Conservation (phyloP, 2,113 vertebrate genomes). For the Hydrochoerus hydrochaeris region DNA sequence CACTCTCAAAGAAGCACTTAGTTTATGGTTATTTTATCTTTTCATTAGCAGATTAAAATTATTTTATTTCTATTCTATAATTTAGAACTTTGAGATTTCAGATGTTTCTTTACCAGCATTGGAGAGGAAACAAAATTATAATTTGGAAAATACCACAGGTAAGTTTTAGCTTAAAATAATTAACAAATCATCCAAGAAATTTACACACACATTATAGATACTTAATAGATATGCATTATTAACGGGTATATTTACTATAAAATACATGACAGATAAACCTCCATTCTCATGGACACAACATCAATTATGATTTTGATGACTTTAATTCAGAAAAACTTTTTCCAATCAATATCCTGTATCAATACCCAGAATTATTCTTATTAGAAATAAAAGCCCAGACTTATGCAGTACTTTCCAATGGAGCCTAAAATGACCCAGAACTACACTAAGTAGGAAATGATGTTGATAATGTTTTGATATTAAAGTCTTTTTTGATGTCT, state of each 20-base stretch:
- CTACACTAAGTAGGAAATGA: not conserved
- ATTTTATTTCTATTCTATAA: not conserved
- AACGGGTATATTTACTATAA: not conserved
- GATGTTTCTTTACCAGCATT: not conserved
- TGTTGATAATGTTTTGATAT: not conserved
- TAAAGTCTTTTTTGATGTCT: not conserved
- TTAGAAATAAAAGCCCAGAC: not conserved
- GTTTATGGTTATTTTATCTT: not conserved
- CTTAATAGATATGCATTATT: not conserved
- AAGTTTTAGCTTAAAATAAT: not conserved
- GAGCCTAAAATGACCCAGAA: not conserved
- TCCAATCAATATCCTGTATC: not conserved
- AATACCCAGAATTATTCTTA: not conserved
- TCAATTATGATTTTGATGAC: not conserved
- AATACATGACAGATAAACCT: not conserved
- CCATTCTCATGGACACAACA: not conserved
- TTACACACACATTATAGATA: not conserved
- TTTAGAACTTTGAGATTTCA: conserved; percentile 3
- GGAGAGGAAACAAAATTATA: not conserved
- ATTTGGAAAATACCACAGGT: not conserved
- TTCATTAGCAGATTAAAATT: not conserved
- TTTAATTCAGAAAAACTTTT: not conserved
- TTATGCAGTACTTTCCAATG: not conserved
- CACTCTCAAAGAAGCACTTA: not conserved
- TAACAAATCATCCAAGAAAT: not conserved